Evolutionary conservation across 2,888 invertebrate genomes (phyloP).

Genomic region (Aphelenchoides bicaudatus): DNA sequence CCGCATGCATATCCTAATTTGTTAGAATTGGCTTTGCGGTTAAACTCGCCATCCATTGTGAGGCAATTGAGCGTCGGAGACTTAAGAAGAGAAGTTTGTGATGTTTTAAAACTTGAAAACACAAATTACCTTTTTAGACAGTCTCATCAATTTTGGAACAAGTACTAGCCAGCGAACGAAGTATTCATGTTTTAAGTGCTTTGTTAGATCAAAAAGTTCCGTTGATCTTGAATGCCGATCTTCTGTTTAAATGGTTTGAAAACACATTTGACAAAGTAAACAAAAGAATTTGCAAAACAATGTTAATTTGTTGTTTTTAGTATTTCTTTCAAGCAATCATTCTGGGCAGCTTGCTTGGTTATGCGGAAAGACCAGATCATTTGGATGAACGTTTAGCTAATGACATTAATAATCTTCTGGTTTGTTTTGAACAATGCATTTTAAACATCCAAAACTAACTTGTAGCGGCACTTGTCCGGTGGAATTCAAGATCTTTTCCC

Average conservation of each 20-base stretch:
- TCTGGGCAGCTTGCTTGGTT: constrained; percentile 50
- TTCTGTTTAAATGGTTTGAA: constrained; percentile 48
- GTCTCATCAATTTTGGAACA: constrained; percentile 24
- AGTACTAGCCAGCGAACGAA: constrained; percentile 26
- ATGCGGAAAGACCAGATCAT: constrained; percentile 39
- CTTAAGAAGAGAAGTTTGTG: constrained; percentile 32
- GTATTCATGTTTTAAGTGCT: constrained; percentile 33
- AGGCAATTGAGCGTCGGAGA: constrained; percentile 33
- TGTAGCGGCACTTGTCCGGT: constrained; percentile 45
- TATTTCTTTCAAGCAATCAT: constrained; percentile 56
- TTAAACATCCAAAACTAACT: background rate
- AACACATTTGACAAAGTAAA: constrained; percentile 38
- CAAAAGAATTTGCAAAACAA: constrained; percentile 9
- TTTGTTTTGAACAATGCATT: constrained; percentile 22
- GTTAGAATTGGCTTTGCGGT: constrained; percentile 43
- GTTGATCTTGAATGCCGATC: constrained; percentile 34
- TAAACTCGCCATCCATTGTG: constrained; percentile 42
- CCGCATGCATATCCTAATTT: constrained; percentile 30
- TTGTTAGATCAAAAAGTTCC: constrained; percentile 38
- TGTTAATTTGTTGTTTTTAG: constrained; percentile 22
- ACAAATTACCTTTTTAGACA: constrained; percentile 20
- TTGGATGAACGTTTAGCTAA: constrained; percentile 43
- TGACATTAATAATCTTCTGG: constrained; percentile 46
- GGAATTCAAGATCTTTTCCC: constrained; percentile 48
- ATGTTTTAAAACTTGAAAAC: constrained; percentile 8